Evolutionary conservation across 2,888 invertebrate genomes (phyloP), one percentile per base, ranked within the genome.

Genomic region (Ormyrus labotus): DNA sequence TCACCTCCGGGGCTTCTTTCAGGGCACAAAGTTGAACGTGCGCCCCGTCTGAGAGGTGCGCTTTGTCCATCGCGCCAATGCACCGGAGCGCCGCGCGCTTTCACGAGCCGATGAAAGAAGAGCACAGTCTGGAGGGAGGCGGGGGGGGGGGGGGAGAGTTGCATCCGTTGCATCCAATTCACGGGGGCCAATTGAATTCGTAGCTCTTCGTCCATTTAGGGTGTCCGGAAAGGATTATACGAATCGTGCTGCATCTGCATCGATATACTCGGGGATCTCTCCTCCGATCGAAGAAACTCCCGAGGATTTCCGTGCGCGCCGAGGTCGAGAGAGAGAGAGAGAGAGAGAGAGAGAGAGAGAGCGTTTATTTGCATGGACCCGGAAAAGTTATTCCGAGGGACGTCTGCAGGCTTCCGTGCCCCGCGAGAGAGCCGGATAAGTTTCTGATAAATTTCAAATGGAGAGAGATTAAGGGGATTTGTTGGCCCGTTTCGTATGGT

Each of bases 181-280:
- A 76, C 34, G 61, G 7, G 7, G 85, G 86, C 85, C 89, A 89
- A 90, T 90, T 90, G 89, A 90, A 90, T 90, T 88, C 87, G 87
- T 87, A 86, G 88, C 88, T 88, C 86, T 34, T 7, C 87, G 86
- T 87, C 88, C 88, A 88, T 89, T 90, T 88, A 84, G 86, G 85
- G 87, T 86, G 87, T 87, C 88, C 87, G 88, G 88, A 87, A 89
- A 89, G 89, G 90, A 90, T 90, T 89, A 89, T 83, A 81, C 76
- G 84, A 83, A 82, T 83, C 78, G 88, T 88, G 88, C 87, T 87
- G 88, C 88, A 89, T 89, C 89, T 88, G 88, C 88, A 87, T 87
- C 86, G 86, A 84, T 83, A 70, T 58, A 69, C 58, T 67, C 51
- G 8, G 50, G 53, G 61, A 47, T 13, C 68, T n/a, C 63, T 1